Evolutionary conservation across 2,113 vertebrate species (phyloP).

Genomic region (Puma concolor): DNA sequence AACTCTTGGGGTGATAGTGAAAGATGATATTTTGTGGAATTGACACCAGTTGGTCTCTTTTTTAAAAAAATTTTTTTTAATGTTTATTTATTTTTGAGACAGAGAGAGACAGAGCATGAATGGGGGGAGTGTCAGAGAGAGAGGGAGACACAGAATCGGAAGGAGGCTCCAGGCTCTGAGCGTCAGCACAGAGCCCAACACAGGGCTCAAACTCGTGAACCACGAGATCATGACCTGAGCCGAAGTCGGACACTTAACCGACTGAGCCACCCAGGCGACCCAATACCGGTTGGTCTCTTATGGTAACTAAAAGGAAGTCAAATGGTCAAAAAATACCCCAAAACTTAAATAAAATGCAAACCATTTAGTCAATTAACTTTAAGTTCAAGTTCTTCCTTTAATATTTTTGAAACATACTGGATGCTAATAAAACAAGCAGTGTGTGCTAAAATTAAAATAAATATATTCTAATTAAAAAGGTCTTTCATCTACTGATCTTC

Average conservation of each 20-base stretch:
- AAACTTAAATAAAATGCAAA: neutral
- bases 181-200: too few species aligned
- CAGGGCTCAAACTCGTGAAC: too few species aligned
- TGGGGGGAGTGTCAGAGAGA: too few species aligned
- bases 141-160: too few species aligned
- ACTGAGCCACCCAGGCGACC: too few species aligned
- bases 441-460: neutral
- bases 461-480: neutral
- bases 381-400: neutral
- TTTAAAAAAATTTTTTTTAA: too few species aligned
- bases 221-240: too few species aligned
- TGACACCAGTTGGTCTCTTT: neutral
- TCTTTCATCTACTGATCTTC: neutral
- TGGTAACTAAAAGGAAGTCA: neutral
- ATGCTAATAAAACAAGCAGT: neutral
- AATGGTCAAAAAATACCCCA: neutral
- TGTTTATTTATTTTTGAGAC: too few species aligned
- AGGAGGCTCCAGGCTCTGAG: too few species aligned
- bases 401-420: neutral
- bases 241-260: too few species aligned
- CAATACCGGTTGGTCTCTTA: neutral
- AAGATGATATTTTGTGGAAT: neutral
- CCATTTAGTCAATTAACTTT: neutral
- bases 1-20: neutral
- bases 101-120: too few species aligned